Conservation (phyloP, 2,113 vertebrate species). For the Phyllopteryx taeniolatus region DNA sequence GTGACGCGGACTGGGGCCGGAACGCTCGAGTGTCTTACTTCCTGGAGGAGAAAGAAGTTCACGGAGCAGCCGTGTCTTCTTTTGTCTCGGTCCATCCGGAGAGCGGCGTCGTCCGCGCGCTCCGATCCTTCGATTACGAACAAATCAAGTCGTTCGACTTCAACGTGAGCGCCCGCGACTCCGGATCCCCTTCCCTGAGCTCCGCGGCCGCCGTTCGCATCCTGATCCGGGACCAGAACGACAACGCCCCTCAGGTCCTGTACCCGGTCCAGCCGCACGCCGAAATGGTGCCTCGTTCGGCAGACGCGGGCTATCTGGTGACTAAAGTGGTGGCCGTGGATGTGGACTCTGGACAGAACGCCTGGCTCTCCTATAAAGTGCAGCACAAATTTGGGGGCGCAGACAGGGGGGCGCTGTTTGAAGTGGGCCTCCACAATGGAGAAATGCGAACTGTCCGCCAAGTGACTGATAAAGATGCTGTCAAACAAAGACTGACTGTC, state of each 20-base stretch:
- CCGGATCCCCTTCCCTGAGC: slow-evolving; percentile 28
- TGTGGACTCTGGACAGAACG: too few species aligned
- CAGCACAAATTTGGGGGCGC: too few species aligned
- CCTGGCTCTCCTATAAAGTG: too few species aligned
- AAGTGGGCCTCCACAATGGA: too few species aligned
- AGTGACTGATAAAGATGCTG: too few species aligned
- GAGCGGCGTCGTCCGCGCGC: slow-evolving; percentile 47
- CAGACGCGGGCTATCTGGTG: not conserved
- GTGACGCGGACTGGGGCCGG: slow-evolving; percentile 42
- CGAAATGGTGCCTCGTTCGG: slow-evolving; percentile 4
- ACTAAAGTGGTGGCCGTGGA: too few species aligned
- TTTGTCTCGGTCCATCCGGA: slow-evolving; percentile 69
- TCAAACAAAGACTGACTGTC: too few species aligned
- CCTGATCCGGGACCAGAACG: not conserved
- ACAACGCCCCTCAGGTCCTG: not conserved
- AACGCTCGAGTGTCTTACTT: slow-evolving; percentile 71
- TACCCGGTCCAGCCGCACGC: not conserved
- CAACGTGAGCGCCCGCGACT: slow-evolving; percentile 31
- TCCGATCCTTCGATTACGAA: slow-evolving; percentile 67
- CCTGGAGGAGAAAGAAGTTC: slow-evolving; percentile 36
- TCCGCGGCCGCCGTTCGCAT: slow-evolving; percentile 11
- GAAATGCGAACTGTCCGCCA: too few species aligned
- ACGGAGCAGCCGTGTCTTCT: slow-evolving; percentile 22
- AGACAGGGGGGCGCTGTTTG: too few species aligned
- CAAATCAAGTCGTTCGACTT: slow-evolving; percentile 44